A percentile compares a stretch with the other conserved stretches of the same genome.
Evolutionary conservation across 2,113 vertebrate species (phyloP).

Genomic region (Oreocharis arfaki): DNA sequence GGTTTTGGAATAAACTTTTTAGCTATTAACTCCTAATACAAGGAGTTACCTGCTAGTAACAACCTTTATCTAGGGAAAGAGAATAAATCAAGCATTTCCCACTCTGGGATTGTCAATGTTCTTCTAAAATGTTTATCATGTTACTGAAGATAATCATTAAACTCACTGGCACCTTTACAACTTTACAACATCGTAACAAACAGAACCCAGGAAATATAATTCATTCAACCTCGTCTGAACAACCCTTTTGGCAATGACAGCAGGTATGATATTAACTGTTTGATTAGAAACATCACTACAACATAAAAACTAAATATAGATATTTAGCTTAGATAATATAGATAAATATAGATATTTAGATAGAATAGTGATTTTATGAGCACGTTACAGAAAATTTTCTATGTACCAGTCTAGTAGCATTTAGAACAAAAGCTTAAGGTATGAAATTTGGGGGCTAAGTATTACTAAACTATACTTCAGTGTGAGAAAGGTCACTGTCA

Average conservation of each 20-base stretch:
- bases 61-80: neutral
- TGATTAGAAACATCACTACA: neutral
- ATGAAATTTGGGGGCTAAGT: neutral
- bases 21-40: neutral
- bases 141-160: neutral
- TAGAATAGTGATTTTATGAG: neutral
- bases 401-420: neutral
- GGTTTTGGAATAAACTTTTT: neutral
- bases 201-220: neutral
- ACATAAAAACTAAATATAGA: neutral
- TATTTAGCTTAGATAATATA: no score
- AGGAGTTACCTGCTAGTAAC: neutral
- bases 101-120: neutral
- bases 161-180: neutral
- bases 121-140: neutral
- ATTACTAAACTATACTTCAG: neutral
- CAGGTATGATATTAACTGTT: neutral
- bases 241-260: neutral
- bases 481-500: neutral
- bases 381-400: neutral
- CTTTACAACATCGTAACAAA: neutral
- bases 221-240: neutral
- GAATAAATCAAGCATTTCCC: neutral
- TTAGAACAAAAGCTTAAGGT: neutral
- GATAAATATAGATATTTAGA: no score